Conservation (phyloP, 2,888 invertebrate species). For the Drosophila mimetica region DNA sequence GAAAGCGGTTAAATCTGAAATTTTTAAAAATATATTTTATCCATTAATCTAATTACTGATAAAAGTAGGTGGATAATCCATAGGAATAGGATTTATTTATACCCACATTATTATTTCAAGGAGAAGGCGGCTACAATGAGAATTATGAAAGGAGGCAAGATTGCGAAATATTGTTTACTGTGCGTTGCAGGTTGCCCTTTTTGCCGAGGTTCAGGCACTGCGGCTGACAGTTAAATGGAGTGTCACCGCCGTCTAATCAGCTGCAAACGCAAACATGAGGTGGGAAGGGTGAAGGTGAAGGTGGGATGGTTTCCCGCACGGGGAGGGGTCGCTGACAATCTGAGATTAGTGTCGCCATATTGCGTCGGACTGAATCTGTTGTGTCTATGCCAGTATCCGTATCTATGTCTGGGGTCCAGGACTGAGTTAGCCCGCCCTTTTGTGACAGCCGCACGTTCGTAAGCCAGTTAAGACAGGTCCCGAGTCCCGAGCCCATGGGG, state of each 20-base stretch:
- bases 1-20: too few species aligned
- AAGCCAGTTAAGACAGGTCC: constrained; percentile 47
- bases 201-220: constrained; percentile 46
- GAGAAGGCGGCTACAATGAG: background rate
- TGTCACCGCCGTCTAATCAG: constrained; percentile 62
- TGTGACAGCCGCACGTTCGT: constrained; percentile 30
- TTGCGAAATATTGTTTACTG: background rate
- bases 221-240: constrained; percentile 75
- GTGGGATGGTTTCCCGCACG: background rate
- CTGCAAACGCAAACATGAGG: constrained; percentile 34
- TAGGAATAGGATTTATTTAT: too few species aligned
- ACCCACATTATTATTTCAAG: too few species aligned
- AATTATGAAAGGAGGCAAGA: background rate
- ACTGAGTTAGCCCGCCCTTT: constrained; percentile 16
- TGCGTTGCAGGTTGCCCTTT: constrained; percentile 21
- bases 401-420: constrained; percentile 15
- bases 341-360: constrained; percentile 51
- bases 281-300: background rate
- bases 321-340: constrained; percentile 18
- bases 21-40: too few species aligned
- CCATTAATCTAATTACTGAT: too few species aligned
- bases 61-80: too few species aligned
- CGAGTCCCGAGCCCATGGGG: constrained; percentile 14
- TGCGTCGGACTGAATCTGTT: constrained; percentile 30
- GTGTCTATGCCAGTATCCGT: background rate